Evolutionary conservation across 1,140 invertebrate genomes (phyloP).

Genomic region (Drosophila tani): DNA sequence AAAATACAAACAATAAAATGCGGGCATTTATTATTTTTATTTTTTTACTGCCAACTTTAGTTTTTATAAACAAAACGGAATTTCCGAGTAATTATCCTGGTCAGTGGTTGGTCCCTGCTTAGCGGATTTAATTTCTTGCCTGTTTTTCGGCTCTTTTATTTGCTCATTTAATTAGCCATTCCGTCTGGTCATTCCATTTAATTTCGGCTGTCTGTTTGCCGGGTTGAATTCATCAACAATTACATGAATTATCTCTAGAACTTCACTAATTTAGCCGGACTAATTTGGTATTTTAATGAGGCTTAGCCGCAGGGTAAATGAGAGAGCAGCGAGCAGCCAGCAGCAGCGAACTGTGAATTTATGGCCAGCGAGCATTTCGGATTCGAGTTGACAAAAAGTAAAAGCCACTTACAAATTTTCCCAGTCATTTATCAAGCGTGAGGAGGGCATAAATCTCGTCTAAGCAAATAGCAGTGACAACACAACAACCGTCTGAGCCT

Average conservation of each 20-base stretch:
- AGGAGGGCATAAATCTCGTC: slow-evolving; percentile 70
- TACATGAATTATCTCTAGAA: slow-evolving; percentile 37
- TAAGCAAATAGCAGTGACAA: slow-evolving; percentile 71
- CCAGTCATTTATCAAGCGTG: slow-evolving; percentile 71
- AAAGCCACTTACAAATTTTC: slow-evolving; percentile 64
- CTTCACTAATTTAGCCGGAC: slow-evolving; percentile 39
- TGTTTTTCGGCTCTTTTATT: slow-evolving; percentile 2
- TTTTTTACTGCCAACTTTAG: neutral
- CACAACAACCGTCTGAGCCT: slow-evolving; percentile 33
- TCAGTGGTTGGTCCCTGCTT: neutral
- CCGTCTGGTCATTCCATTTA: slow-evolving; percentile 19
- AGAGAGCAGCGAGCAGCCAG: slow-evolving; percentile 13
- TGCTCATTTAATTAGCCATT: slow-evolving; percentile 27
- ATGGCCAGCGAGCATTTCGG: slow-evolving; percentile 46
- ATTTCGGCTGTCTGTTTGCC: slow-evolving; percentile 21
- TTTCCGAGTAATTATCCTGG: neutral
- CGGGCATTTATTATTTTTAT: neutral
- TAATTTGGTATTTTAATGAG: slow-evolving; percentile 55
- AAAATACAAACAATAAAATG: neutral
- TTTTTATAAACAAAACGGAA: neutral
- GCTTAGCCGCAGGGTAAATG: slow-evolving; percentile 14
- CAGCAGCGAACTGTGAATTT: slow-evolving; percentile 71
- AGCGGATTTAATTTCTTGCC: neutral
- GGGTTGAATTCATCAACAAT: slow-evolving; percentile 27
- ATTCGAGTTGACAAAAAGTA: slow-evolving; percentile 47